Base-by-base conservation (phyloP, 2,888 invertebrate species). In the Pyrrhia umbra region DNA sequence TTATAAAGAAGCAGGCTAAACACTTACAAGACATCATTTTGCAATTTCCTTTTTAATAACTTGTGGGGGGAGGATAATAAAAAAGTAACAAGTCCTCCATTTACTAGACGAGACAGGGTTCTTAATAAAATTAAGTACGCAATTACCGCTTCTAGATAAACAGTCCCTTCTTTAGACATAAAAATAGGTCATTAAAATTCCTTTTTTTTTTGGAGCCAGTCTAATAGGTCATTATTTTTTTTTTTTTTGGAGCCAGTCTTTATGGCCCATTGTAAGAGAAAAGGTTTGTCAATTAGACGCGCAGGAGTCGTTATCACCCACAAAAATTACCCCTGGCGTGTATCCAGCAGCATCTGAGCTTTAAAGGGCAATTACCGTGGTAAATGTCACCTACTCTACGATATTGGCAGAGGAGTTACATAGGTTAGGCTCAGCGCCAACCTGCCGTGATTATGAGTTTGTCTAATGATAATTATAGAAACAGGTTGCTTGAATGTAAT, bases 351-450 rank as follows among this genome's bases (percentile, higher is more conserved):
- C 78, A 80, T 85, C 78, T 84, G 83, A 82, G 80, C 77, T 64
- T 64, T 73, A 80, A 75, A 75, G 71, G 71, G 72, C 88, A 85
- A 88, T 88, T 87, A 85, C 72, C 73, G 80, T 68, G 79, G 81
- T 81, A 85, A 87, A 81, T 83, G 83, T 79, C 79, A 81, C 85
- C 79, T 81, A 80, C 68, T 71, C 72, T 58, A 61, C 50, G 25
- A 81, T 84, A 86, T 87, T 88, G 88, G 88, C 87, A 87, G 69
- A 65, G 74, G 34, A 68, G 70, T 68, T 71, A 80, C 75, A 73
- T 74, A 82, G 83, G 86, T 85, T 86, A 87, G 89, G 89, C 88
- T 65, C 45, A 9, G 61, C 68, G 89, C 89, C 89, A 89, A 86
- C 75, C 68, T 60, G 77, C 61, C 71, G 66, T 72, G 70, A 73